Conservation (phyloP, 2,113 vertebrate species). For the Ctenodactylus gundi region DNA sequence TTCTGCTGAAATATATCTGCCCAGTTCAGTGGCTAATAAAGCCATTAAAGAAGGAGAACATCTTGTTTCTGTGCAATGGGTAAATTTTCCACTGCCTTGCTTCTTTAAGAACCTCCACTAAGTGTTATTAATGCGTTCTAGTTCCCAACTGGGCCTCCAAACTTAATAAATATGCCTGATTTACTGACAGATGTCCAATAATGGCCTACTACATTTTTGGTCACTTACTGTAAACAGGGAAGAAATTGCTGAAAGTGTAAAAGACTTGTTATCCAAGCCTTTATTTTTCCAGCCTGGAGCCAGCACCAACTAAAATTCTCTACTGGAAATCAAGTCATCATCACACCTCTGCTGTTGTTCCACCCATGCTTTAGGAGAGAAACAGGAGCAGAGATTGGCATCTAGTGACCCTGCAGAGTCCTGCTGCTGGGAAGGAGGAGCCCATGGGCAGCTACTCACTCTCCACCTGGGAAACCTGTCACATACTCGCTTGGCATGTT, state of each 20-base stretch:
- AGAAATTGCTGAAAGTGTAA: not conserved
- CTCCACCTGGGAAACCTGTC: too few species aligned
- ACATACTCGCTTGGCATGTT: not conserved
- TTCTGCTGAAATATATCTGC: not conserved
- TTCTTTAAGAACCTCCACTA: not conserved
- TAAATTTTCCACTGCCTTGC: not conserved
- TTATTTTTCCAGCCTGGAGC: not conserved
- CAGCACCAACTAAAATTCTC: not conserved
- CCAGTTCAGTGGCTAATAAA: not conserved
- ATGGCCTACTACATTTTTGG: conserved; percentile 1
- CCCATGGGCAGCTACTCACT: not conserved
- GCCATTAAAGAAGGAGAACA: not conserved
- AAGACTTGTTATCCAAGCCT: not conserved
- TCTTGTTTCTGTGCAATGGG: not conserved
- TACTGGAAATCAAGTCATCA: not conserved
- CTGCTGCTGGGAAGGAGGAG: not conserved
- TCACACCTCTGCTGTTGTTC: not conserved
- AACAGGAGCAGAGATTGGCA: not conserved
- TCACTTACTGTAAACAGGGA: not conserved
- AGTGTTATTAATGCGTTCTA: not conserved
- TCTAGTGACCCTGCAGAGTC: rapidly evolving
- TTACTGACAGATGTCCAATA: not conserved
- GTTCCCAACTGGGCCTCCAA: not conserved
- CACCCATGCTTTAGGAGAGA: not conserved
- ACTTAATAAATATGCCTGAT: not conserved